These are phyloP conservation scores for Neopipo cinnamomea DNA, from an alignment of 2,113 vertebrate species.

Conservation along the genomic window DNA sequence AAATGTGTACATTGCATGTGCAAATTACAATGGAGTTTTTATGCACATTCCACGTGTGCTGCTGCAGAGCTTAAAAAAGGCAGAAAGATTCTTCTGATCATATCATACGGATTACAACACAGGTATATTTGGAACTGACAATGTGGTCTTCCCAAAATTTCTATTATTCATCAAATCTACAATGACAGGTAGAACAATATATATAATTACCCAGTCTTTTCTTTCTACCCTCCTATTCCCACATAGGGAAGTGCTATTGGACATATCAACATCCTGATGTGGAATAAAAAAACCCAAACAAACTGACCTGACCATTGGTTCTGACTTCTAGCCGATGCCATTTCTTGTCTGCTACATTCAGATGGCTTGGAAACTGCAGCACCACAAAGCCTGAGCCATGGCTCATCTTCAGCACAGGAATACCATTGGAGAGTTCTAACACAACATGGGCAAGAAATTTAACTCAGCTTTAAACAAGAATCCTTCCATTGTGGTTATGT, in stretches of 20 bases:
- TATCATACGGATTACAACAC: neutral
- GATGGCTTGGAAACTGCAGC: constrained; percentile 83
- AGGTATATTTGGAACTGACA: neutral
- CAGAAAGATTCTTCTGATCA: neutral
- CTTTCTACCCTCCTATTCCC: neutral
- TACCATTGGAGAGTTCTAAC: constrained; percentile 80
- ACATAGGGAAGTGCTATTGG: neutral
- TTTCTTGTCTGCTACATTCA: constrained; percentile 85
- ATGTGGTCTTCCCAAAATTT: neutral
- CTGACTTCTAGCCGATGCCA: constrained; percentile 88
- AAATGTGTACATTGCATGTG: neutral
- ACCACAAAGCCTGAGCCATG: constrained; percentile 80
- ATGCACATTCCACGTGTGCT: neutral
- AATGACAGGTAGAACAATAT: neutral
- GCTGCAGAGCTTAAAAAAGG: neutral
- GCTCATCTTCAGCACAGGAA: constrained; percentile 86
- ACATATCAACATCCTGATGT: neutral
- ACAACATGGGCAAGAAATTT: neutral
- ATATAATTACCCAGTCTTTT: neutral
- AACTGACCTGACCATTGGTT: constrained; percentile 83
- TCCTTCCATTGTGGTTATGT: neutral
- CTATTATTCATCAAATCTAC: neutral
- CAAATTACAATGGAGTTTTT: neutral
- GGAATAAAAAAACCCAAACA: neutral
- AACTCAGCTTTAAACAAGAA: neutral